Base-by-base conservation (phyloP, 2,888 invertebrate genomes). In the Rugalucina vietnamica region DNA sequence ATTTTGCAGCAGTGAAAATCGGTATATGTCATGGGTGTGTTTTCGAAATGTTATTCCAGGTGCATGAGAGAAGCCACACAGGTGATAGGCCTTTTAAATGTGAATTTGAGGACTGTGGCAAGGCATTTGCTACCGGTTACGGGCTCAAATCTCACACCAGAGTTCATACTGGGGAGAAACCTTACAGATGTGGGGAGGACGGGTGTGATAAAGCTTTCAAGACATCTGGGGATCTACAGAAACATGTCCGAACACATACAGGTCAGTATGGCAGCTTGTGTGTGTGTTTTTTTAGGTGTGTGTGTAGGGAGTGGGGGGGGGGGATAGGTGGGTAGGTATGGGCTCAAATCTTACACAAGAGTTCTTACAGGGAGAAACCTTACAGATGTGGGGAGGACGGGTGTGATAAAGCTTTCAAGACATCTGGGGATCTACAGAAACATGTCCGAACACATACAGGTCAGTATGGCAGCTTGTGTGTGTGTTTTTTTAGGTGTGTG, bases 381-480 rank as follows among this genome's bases (percentile, higher is more conserved):
- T 96, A 96, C 90, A 95, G 95, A 89, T 96, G 96, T 90, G 94
- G 95, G 10, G 95, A 95, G 57, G 95, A 95, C 73, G 90, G 91
- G 1, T 96, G 96, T 92, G 94, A 95, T 36, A 96, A 96, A 91
- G 95, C 96, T 43, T 96, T 96, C 90, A 96, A 96, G 92, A 96
- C 96, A 3, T 96, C 96, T 0, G 96, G 96, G 0, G 96, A 96
- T 92, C 94, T 96, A 57, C 95, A 96, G 89, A 96, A 96, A 91
- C 96, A 96, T 92, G 95, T 96, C 50, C 94, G 96, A 74, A 96
- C 96, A 49, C 96, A 96, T 90, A 96, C 96, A 82, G 96, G 96
- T 94, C 93, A 93, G 90, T 37, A 43, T 3, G 14, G n/a, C 27
- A n/a, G n/a, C n/a, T n/a, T n/a, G n/a, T n/a, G n/a, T n/a, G n/a